These are phyloP conservation scores for Callipepla squamata DNA, from an alignment of 2,113 vertebrate species.

Conservation along the genomic window DNA sequence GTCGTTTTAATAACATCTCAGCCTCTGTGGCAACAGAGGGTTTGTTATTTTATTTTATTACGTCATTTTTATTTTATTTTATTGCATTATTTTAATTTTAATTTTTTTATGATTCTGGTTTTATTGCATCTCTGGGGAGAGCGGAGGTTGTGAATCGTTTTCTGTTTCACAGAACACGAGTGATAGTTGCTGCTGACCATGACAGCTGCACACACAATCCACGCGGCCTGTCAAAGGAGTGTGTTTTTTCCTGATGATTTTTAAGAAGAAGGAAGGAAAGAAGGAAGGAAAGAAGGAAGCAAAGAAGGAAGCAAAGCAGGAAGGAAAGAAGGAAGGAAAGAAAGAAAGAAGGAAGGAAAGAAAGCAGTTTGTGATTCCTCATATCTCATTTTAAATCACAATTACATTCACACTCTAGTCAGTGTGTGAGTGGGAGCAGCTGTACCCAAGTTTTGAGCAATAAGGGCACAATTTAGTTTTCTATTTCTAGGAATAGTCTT, in stretches of 20 bases:
- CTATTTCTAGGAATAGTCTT: background rate
- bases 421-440: background rate
- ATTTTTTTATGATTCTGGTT: background rate
- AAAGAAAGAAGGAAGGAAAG: background rate
- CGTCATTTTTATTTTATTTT: background rate
- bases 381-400: background rate
- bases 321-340: too few relatives aligned
- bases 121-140: background rate
- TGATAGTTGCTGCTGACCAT: background rate
- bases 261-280: background rate
- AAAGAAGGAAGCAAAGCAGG: too few relatives aligned
- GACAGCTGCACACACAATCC: background rate
- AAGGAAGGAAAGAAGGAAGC: too few relatives aligned
- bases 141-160: background rate
- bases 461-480: background rate
- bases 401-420: background rate
- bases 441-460: background rate
- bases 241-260: fast-evolving
- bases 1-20: background rate
- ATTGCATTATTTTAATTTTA: background rate
- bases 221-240: background rate
- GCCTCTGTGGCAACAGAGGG: background rate
- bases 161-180: background rate
- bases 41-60: background rate
- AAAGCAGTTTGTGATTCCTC: background rate